phyloP scores from a whole-genome alignment of 2,888 invertebrate genomes.

The Agrilus cyanescens region DNA sequence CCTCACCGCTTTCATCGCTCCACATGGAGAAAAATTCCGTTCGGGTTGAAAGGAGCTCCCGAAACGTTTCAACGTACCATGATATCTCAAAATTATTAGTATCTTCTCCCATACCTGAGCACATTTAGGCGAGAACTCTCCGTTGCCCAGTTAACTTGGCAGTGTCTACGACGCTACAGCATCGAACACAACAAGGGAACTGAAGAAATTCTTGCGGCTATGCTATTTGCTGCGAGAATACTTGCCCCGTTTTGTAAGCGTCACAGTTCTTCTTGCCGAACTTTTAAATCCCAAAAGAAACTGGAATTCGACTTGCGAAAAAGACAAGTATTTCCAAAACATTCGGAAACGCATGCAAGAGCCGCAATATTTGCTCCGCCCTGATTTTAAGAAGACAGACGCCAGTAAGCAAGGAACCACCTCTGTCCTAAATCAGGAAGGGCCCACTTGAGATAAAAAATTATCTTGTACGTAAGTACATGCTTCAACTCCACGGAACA shows the following conservation, averaged over 20 bases:
- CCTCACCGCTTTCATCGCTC: too few species aligned
- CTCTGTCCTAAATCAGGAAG: constrained; percentile 16
- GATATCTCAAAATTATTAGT: too few species aligned
- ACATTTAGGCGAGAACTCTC: neutral
- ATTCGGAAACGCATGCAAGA: constrained; percentile 8
- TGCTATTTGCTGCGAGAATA: constrained; percentile 19
- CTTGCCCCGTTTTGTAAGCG: constrained; percentile 13
- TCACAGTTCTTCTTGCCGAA: constrained; percentile 16
- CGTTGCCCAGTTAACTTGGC: constrained; percentile 2
- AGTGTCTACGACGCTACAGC: neutral
- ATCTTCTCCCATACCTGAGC: too few species aligned
- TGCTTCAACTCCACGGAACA: constrained; percentile 9
- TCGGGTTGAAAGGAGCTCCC: too few species aligned
- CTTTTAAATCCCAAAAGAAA: constrained; percentile 6
- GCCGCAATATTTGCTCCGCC: constrained; percentile 10
- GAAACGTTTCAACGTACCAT: too few species aligned
- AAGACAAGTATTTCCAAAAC: constrained; percentile 4
- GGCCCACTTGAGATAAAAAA: neutral
- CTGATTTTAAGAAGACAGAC: constrained; percentile 11
- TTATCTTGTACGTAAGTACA: constrained; percentile 15
- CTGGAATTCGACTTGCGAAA: constrained; percentile 9
- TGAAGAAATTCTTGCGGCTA: constrained; percentile 12
- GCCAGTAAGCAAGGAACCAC: constrained; percentile 14
- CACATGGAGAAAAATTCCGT: too few species aligned
- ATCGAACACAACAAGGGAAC: constrained; percentile 1